Base-by-base conservation (phyloP, 2,797 vertebrate genomes). In the Sebastes iracundus region DNA sequence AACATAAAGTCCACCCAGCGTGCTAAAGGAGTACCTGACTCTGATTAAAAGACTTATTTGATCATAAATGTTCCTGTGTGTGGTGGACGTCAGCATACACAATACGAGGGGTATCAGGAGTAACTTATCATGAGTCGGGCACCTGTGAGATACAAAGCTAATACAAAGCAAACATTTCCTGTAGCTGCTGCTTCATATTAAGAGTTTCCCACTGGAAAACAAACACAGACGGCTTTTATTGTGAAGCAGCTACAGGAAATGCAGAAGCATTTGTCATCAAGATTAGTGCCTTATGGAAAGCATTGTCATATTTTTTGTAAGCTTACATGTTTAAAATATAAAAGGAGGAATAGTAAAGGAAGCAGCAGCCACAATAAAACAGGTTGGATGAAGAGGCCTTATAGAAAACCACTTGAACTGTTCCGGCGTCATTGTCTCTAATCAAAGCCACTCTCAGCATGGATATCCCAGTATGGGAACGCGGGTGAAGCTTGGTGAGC, bases 181-280 rank as follows among this genome's bases (percentile, higher is more conserved):
- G 35, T 2, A 11, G 68, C 16, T 67, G 25, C 56, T 59, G 55
- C 38, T 65, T 72, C 55, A 63, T 23, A 59, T 20, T 42, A 33
- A n/a, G 13, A 59, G 42, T 14, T 35, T 80, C 27, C 16, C 25
- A 38, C 22, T 25, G 9, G 20, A 58, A 62, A 83, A 58, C 32
- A 52, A 52, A 52, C 66, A 60, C 64, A 77, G 46, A 81, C 62
- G 20, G 22, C 35, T 80, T 55, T 59, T 69, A 80, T 55, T 72
- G 16, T 72, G 30, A 76, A 59, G 22, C 59, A 72, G 11, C 27
- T 18, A 62, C 7, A 77, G 74, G 32, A 78, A 86, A 67, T 64
- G 18, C 61, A 72, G 32, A 7, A 20, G 20, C 38, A 59, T 76
- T 35, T 69, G 3, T 49, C 16, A 18, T 20, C 7, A 67, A 63